phyloP scores from a whole-genome alignment of 2,888 invertebrate species.

The Rhaphigaster nebulosa region DNA sequence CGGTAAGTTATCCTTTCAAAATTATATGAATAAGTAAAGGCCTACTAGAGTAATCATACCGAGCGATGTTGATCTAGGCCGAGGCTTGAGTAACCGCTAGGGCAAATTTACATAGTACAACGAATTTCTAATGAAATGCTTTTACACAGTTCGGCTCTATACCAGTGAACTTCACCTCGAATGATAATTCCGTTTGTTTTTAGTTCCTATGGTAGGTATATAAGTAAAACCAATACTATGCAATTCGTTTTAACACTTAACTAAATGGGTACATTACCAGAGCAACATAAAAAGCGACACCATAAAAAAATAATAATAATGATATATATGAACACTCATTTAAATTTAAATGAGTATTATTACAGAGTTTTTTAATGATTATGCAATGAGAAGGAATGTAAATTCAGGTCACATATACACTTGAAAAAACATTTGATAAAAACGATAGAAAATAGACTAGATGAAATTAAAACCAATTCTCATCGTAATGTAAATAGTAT shows the following conservation, averaged over 20 bases:
- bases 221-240: background rate
- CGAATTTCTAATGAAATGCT: constrained; percentile 11
- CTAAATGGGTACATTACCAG: background rate
- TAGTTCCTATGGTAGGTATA: background rate
- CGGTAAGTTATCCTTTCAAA: background rate
- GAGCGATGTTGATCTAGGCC: background rate
- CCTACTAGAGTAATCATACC: background rate
- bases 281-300: too few species aligned
- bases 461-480: too few species aligned
- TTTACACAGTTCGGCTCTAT: background rate
- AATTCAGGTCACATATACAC: too few species aligned
- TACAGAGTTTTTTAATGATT: too few species aligned
- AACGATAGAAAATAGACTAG: too few species aligned
- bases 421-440: too few species aligned
- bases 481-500: too few species aligned
- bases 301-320: too few species aligned
- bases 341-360: too few species aligned
- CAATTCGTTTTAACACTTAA: background rate
- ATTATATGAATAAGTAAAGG: background rate
- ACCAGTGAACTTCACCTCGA: background rate
- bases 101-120: constrained; percentile 15
- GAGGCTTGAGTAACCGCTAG: background rate
- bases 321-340: too few species aligned
- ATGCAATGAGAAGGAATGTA: too few species aligned
- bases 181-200: background rate